phyloP scores from a whole-genome alignment of 2,797 vertebrate species.

The Ceyx erithaca region DNA sequence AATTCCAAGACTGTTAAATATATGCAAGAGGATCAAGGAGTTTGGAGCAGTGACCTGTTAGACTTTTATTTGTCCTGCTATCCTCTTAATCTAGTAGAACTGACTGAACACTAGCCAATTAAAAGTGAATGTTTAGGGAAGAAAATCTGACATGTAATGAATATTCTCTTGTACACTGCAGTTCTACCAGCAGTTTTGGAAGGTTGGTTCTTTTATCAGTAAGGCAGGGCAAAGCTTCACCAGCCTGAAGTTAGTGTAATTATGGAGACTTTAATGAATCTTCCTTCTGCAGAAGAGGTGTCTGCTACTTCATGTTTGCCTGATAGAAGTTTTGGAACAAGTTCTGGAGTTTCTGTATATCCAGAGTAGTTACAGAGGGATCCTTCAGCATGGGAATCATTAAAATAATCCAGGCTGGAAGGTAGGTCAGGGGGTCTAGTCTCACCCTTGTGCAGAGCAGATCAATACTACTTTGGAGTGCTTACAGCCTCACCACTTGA shows the following conservation, averaged over 20 bases:
- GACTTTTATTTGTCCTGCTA: background rate
- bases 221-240: background rate
- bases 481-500: background rate
- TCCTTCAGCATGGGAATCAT: background rate
- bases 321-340: background rate
- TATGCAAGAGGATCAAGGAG: background rate
- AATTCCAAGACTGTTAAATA: background rate
- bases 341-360: background rate
- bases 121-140: background rate
- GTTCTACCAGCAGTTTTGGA: background rate
- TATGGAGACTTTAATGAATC: background rate
- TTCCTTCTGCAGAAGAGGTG: background rate
- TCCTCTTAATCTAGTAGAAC: background rate
- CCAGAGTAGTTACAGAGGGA: background rate
- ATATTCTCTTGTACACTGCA: accelerated
- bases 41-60: background rate
- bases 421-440: background rate
- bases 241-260: accelerated
- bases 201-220: background rate
- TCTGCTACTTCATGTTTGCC: background rate
- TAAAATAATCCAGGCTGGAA: background rate
- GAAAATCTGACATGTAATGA: background rate
- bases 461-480: background rate
- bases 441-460: background rate
- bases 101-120: background rate